Conservation (phyloP, 2,113 vertebrate species). For the Oxyura jamaicensis region DNA sequence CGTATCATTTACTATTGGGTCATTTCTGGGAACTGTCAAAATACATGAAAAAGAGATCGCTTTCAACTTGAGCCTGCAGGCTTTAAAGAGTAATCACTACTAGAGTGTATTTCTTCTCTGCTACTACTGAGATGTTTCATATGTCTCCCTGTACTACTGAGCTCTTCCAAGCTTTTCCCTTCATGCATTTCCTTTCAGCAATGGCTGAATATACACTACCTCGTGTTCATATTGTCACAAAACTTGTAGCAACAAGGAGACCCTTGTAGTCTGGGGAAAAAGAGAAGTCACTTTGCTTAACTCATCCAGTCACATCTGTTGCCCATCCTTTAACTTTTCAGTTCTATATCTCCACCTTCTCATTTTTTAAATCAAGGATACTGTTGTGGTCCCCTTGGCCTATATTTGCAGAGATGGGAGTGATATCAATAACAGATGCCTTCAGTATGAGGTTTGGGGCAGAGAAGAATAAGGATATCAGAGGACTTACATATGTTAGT, state of each 20-base stretch:
- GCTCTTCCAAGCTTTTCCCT: not conserved
- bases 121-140: fast-evolving
- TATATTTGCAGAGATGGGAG: not conserved
- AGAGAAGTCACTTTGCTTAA: not conserved
- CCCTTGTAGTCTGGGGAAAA: not conserved
- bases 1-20: not conserved
- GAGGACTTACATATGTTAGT: not conserved
- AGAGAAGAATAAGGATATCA: not conserved
- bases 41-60: not conserved
- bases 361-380: not conserved
- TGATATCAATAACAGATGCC: not conserved
- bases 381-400: not conserved
- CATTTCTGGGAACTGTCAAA: not conserved
- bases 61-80: not conserved
- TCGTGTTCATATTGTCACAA: not conserved
- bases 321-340: not conserved
- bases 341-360: not conserved
- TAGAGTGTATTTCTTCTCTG: not conserved
- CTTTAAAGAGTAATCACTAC: not conserved
- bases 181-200: not conserved
- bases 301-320: not conserved
- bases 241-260: not conserved
- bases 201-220: too few relatives aligned
- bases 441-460: not conserved
- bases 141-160: not conserved